Evolutionary conservation across 2,797 vertebrate genomes (phyloP).

Genomic region (Silurus lanzhouensis): DNA sequence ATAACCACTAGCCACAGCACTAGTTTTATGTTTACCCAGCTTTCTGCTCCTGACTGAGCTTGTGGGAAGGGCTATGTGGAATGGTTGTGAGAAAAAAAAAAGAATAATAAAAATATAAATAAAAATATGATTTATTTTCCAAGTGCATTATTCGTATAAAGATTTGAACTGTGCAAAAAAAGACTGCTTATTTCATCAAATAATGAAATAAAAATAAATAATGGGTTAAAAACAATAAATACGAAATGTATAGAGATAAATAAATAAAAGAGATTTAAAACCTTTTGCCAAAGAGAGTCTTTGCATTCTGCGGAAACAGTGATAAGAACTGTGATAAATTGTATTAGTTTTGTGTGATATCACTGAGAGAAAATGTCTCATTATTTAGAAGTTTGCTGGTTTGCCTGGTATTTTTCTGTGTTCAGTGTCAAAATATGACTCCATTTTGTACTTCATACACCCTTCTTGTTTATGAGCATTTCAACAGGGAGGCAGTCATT

Average conservation of each 20-base stretch:
- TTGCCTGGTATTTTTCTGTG: background rate
- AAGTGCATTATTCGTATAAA: background rate
- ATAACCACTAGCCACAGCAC: conserved; percentile 1
- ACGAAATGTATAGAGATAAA: background rate
- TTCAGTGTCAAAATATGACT: background rate
- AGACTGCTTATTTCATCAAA: background rate
- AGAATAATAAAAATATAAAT: background rate
- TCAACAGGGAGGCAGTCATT: background rate
- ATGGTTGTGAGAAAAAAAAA: background rate
- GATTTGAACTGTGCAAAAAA: background rate
- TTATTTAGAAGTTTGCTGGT: background rate
- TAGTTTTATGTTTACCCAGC: background rate
- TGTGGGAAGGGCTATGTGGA: background rate
- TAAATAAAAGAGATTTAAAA: background rate
- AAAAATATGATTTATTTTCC: background rate
- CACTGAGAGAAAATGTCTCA: background rate
- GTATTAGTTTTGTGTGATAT: background rate
- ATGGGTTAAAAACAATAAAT: background rate
- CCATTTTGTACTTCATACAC: background rate
- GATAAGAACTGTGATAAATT: background rate
- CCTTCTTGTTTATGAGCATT: background rate
- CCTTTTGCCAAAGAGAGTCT: background rate
- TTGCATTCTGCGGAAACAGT: background rate
- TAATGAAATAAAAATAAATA: background rate
- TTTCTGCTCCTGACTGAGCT: background rate